These are phyloP conservation scores for Philotrypesis tridentata DNA, from an alignment of 1,140 invertebrate species.

Conservation along the genomic window DNA sequence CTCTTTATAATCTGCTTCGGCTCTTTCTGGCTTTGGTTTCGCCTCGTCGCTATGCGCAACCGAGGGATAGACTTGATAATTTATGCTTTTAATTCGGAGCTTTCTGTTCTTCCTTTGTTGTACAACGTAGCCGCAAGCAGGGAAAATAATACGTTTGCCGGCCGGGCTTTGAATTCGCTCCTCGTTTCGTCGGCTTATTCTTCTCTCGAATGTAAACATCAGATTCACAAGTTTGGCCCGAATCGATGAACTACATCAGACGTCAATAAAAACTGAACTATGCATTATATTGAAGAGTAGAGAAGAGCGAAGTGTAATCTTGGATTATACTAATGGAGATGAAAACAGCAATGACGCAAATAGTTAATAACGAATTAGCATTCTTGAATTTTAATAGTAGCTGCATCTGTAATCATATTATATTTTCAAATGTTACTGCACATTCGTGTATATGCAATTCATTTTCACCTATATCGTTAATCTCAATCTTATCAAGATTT, in stretches of 20 bases:
- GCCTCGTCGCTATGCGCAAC: neutral
- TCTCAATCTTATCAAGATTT: constrained; percentile 20
- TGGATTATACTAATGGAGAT: neutral
- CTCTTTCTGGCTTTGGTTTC: neutral
- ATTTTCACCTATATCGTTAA: neutral
- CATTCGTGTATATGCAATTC: neutral
- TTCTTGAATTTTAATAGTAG: neutral
- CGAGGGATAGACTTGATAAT: constrained; percentile 2
- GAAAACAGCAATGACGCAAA: neutral
- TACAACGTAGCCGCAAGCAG: neutral
- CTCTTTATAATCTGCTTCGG: constrained; percentile 27
- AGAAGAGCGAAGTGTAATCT: too few species aligned
- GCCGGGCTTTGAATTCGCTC: neutral
- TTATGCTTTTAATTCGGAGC: constrained; percentile 41
- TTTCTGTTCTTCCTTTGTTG: neutral
- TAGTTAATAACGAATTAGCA: neutral
- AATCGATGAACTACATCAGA: neutral
- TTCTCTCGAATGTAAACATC: neutral
- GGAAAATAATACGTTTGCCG: constrained; percentile 3
- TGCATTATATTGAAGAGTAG: too few species aligned
- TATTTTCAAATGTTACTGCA: neutral
- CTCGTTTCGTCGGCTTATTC: neutral
- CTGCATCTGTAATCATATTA: too few species aligned
- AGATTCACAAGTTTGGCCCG: neutral
- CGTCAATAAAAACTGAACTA: too few species aligned